phyloP scores from a whole-genome alignment of 2,797 vertebrate species.

The Poeciliopsis infans region DNA sequence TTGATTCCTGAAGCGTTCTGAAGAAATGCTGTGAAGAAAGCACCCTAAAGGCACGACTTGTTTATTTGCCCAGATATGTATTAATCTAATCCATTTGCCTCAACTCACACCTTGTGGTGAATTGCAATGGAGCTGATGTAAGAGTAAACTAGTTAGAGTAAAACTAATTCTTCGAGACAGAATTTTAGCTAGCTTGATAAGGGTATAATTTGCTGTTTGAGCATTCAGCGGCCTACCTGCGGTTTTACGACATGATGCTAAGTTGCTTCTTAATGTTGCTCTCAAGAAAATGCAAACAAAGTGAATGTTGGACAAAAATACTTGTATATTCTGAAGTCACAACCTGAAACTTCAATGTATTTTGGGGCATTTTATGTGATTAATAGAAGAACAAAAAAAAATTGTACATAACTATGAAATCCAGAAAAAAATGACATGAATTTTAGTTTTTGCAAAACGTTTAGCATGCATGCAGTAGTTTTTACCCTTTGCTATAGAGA shows the following conservation, averaged over 20 bases:
- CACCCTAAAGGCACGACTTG: constrained; percentile 76
- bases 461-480: not conserved
- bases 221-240: constrained; percentile 40
- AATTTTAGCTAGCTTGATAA: constrained; percentile 52
- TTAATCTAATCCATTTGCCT: constrained; percentile 78
- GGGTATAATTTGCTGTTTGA: constrained; percentile 55
- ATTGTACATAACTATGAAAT: not conserved
- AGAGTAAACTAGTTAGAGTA: constrained; percentile 49
- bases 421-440: not conserved
- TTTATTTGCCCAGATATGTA: constrained; percentile 80
- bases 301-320: constrained; percentile 18
- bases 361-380: too few relatives aligned
- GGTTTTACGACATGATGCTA: constrained; percentile 28
- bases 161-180: constrained; percentile 49
- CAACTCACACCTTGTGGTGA: constrained; percentile 72
- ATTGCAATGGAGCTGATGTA: constrained; percentile 69
- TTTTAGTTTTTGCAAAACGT: not conserved
- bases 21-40: constrained; percentile 71
- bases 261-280: constrained; percentile 42
- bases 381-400: not conserved
- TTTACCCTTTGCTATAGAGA: not conserved
- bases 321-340: not conserved
- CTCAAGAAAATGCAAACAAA: constrained; percentile 28
- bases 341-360: not conserved
- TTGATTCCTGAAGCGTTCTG: constrained; percentile 79